phyloP scores from a whole-genome alignment of 2,888 invertebrate species.

The Pilophorus perplexus region DNA sequence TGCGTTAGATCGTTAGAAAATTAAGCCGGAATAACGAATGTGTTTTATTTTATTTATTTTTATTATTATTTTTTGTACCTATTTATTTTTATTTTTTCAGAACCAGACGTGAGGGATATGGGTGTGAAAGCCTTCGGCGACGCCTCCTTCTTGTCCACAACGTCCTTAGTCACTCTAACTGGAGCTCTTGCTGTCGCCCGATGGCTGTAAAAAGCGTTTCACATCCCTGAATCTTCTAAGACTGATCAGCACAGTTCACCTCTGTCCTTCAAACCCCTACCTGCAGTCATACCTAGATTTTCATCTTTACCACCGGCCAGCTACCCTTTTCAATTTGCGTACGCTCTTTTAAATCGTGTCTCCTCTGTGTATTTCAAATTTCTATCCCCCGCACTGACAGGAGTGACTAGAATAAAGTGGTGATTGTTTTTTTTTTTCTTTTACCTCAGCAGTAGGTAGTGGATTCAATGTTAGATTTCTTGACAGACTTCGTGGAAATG shows the following conservation, averaged over 20 bases:
- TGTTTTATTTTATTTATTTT: background rate
- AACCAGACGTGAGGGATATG: constrained; percentile 49
- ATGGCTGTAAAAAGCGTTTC: constrained; percentile 33
- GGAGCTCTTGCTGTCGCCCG: constrained; percentile 25
- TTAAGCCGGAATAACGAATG: too few species aligned
- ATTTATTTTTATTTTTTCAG: constrained; percentile 44
- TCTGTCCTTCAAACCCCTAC: constrained; percentile 8
- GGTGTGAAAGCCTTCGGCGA: constrained; percentile 47
- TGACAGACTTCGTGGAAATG: background rate
- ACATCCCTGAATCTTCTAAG: constrained; percentile 36
- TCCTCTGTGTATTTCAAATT: too few species aligned
- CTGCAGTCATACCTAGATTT: background rate
- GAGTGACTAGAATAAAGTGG: constrained; percentile 17
- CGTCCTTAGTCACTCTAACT: constrained; percentile 20
- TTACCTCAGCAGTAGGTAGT: too few species aligned
- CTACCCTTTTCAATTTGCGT: too few species aligned
- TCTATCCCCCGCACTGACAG: too few species aligned
- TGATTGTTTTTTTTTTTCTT: constrained; percentile 19
- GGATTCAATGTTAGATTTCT: background rate
- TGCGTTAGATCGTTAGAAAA: too few species aligned
- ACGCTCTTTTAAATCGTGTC: too few species aligned
- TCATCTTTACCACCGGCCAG: too few species aligned
- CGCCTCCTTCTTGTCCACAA: constrained; percentile 15
- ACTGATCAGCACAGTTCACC: constrained; percentile 37
- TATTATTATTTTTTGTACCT: constrained; percentile 1